Conservation (phyloP, 53 echinoderm and acorn worm genomes). For the Glandiceps talaboti region DNA sequence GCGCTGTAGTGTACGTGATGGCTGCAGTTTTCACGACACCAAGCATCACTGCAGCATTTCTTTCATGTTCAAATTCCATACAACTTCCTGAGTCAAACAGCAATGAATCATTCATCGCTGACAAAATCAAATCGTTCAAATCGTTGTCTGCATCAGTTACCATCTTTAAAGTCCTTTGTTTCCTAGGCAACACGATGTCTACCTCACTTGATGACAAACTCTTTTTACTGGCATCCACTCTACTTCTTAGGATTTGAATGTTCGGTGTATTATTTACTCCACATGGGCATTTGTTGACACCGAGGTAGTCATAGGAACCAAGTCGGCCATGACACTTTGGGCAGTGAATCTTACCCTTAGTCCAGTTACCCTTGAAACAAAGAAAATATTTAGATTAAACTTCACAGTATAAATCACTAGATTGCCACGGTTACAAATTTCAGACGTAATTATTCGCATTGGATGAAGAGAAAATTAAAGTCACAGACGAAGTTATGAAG, state of each 20-base stretch:
- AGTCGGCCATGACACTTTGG: conserved; percentile 75
- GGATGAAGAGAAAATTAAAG: no score
- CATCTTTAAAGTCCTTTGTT: background rate
- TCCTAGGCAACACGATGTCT: background rate
- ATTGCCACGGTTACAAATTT: no score
- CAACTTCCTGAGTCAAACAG: no score
- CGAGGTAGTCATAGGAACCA: conserved; percentile 77
- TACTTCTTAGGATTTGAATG: conserved; percentile 49
- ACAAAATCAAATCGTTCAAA: background rate
- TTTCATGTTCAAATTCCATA: no score
- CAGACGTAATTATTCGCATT: no score
- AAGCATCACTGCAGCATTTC: background rate
- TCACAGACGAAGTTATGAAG: no score
- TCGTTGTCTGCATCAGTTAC: background rate
- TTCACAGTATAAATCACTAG: no score
- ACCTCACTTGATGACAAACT: background rate
- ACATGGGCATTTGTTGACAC: conserved; percentile 25
- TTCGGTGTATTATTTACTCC: conserved; percentile 24
- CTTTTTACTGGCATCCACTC: conserved; percentile 28
- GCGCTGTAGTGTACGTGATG: no score
- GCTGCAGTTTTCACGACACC: no score
- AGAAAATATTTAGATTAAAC: no score
- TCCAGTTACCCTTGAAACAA: conserved; percentile 89
- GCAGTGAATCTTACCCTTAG: conserved; percentile 64
- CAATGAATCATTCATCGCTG: no score